Conservation (phyloP, 2,888 invertebrate species). For the Cantharis rustica region DNA sequence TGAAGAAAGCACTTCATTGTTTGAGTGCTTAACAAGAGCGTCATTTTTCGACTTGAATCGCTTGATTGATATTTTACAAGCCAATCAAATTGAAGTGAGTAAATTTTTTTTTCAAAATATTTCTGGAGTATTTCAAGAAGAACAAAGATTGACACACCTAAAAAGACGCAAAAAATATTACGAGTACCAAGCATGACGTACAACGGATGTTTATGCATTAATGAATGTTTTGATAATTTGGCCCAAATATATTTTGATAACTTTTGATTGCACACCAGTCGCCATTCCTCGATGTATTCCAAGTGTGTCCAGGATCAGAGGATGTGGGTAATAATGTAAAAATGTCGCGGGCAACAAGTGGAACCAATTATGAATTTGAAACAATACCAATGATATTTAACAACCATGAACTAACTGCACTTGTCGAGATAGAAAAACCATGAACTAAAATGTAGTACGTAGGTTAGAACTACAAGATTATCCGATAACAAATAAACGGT, state of each 20-base stretch:
- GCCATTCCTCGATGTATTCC: constrained; percentile 10
- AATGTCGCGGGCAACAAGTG: constrained; percentile 47
- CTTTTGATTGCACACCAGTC: background rate
- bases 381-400: constrained; percentile 24
- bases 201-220: background rate
- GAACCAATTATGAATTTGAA: constrained; percentile 43
- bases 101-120: background rate
- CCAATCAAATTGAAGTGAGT: background rate
- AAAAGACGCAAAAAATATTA: background rate
- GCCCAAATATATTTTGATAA: background rate
- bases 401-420: constrained; percentile 19
- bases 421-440: background rate
- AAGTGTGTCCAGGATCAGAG: constrained; percentile 31
- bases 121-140: no score
- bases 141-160: background rate
- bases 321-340: constrained; percentile 47
- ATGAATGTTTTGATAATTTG: background rate
- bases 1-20: background rate
- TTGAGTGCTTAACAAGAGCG: background rate
- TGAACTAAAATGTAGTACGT: background rate
- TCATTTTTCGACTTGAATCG: background rate
- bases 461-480: background rate
- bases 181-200: background rate
- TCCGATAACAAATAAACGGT: background rate
- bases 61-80: background rate